Base-by-base conservation (phyloP, 2,113 vertebrate species). In the Hiodon alosoides region DNA sequence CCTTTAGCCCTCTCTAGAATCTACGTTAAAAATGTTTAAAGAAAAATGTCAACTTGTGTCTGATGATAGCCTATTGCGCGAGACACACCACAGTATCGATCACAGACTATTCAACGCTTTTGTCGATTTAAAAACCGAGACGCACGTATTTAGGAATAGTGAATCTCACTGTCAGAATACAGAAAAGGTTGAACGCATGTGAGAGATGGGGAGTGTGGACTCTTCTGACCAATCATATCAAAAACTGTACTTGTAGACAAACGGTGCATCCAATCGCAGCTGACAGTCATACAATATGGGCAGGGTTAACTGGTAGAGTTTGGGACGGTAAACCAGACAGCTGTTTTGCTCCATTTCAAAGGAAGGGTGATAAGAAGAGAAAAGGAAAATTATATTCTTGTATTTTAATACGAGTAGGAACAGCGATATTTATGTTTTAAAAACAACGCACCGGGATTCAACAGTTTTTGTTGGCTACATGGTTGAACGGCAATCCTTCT, bases 301-400 rank as follows among this genome's bases (percentile, higher is more conserved):
- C 47, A 11, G 82, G 78, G 16, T 72, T 73, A 72, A 54, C 58
- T 71, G 5, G 57, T 64, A 77, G 78, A 82, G 80, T 82, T 81
- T 60, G 79, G 79, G 81, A 84, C 83, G 84, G 86, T 83, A 80
- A 85, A 86, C 81, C 77, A 80, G 79, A 84, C 88, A 88, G 86
- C 87, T 88, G 88, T 82, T 85, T 77, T 73, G 71, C 72, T 83
- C 61, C 71, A 77, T 80, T 84, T 80, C 58, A 51, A 77, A 77
- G 62, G 59, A 66, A 71, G 64, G 74, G 70, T 71, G 78, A 81
- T 75, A 67, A 77, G 65, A 69, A 67, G 69, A 54, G 72, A 64
- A 66, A 59, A 69, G 72, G 57, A 73, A 72, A 68, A 70, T 50
- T 50, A 46, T 65, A 67, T 69, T 66, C 58, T 69, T 55, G 48